Conservation (phyloP, 2,113 vertebrate genomes). For the Puntigrus tetrazona region DNA sequence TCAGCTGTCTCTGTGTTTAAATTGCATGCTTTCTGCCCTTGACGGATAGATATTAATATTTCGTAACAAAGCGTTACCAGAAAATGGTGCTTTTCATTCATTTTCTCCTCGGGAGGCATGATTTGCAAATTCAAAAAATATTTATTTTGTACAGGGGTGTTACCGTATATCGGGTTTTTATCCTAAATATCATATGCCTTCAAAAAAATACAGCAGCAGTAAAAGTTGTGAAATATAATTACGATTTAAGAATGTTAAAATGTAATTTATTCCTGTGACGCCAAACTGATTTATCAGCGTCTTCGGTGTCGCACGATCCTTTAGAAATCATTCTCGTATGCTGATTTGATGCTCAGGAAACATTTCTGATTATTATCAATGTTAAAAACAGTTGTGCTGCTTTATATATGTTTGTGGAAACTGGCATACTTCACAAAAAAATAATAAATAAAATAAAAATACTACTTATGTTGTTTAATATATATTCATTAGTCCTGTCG, state of each 20-base stretch:
- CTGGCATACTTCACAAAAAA: too few relatives aligned
- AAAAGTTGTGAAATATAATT: too few relatives aligned
- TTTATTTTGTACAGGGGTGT: not conserved
- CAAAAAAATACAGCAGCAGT: not conserved
- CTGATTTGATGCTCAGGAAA: not conserved
- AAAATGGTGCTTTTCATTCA: slow-evolving; percentile 31
- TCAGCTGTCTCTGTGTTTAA: slow-evolving; percentile 71
- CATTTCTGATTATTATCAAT: not conserved
- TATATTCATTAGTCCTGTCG: too few relatives aligned
- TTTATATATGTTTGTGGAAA: too few relatives aligned
- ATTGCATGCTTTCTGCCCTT: slow-evolving; percentile 76
- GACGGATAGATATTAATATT: slow-evolving; percentile 76
- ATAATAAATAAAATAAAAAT: too few relatives aligned
- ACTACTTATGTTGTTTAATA: too few relatives aligned
- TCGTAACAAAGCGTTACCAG: slow-evolving; percentile 73
- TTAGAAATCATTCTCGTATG: not conserved
- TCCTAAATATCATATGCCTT: not conserved
- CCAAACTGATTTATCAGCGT: not conserved
- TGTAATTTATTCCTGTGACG: not conserved
- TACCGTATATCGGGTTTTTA: slow-evolving; percentile 10
- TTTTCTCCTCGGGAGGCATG: slow-evolving; percentile 26
- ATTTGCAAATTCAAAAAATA: slow-evolving; percentile 26
- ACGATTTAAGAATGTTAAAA: too few relatives aligned
- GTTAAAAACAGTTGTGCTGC: too few relatives aligned
- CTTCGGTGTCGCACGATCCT: not conserved